These are phyloP conservation scores for Eriosoma lanigerum DNA, from an alignment of 1,140 invertebrate species.

Conservation along the genomic window DNA sequence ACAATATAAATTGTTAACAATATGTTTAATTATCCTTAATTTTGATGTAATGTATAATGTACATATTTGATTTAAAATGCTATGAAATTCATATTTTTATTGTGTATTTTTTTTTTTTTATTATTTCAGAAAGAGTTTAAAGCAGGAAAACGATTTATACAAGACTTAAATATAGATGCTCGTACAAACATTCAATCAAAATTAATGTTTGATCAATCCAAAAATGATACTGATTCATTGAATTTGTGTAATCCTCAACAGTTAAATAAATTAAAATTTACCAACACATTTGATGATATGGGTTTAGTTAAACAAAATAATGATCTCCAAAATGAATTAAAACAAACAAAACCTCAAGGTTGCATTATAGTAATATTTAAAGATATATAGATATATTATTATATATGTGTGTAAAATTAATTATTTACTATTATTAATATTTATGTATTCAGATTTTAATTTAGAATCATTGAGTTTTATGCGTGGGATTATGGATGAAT, in stretches of 20 bases:
- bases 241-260: neutral
- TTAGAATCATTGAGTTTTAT: constrained; percentile 81
- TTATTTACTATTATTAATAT: neutral
- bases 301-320: constrained; percentile 2
- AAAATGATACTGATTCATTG: neutral
- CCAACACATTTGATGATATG: constrained; percentile 36
- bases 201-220: constrained; percentile 18
- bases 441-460: constrained; percentile 34
- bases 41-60: too few relatives aligned
- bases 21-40: too few relatives aligned
- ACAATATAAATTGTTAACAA: too few relatives aligned
- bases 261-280: constrained; percentile 16
- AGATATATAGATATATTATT: too few relatives aligned
- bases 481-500: constrained; percentile 98
- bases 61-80: too few relatives aligned
- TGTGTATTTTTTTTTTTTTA: neutral
- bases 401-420: too few relatives aligned
- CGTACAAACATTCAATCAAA: constrained; percentile 17
- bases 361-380: neutral
- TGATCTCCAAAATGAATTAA: constrained; percentile 27
- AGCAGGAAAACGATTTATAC: constrained; percentile 35
- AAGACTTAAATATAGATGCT: constrained; percentile 8
- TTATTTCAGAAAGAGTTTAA: constrained; percentile 53
- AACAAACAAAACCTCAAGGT: constrained; percentile 34
- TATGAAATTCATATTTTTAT: constrained; percentile 58